phyloP scores from a whole-genome alignment of 2,113 vertebrate genomes.

The Psilopsiagon aymara region DNA sequence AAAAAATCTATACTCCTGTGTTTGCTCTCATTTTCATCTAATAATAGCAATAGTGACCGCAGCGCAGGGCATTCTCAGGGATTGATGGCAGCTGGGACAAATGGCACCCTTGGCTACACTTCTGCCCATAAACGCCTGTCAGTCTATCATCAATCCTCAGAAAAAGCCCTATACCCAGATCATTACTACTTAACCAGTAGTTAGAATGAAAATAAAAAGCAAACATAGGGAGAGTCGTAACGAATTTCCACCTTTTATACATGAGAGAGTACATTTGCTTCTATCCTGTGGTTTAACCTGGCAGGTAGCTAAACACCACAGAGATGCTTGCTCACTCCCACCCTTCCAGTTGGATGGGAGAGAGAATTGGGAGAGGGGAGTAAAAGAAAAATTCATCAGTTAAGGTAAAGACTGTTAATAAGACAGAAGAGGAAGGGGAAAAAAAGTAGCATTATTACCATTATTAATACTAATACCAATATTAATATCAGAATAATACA shows the following conservation, averaged over 20 bases:
- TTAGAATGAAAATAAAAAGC: slow-evolving; percentile 24
- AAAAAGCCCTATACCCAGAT: neutral
- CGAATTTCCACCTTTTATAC: neutral
- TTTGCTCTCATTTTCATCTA: slow-evolving; percentile 4
- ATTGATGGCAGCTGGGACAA: slow-evolving; percentile 59
- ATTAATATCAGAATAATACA: neutral
- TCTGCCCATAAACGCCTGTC: slow-evolving; percentile 35
- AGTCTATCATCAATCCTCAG: slow-evolving; percentile 5
- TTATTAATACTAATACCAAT: neutral
- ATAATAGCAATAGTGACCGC: neutral
- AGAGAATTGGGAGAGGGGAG: neutral
- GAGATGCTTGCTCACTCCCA: neutral
- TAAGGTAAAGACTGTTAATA: neutral
- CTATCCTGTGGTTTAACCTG: neutral
- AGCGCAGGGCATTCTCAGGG: neutral
- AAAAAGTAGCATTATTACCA: neutral
- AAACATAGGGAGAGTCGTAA: neutral
- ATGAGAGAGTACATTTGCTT: neutral
- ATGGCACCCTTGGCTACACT: slow-evolving; percentile 45
- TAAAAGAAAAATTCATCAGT: neutral
- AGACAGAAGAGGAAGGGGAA: neutral
- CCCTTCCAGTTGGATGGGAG: neutral
- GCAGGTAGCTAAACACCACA: neutral
- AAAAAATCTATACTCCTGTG: neutral
- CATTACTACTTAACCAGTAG: neutral